Percentiles rank a stretch among this genome's conserved stretches.
Conservation (phyloP, 2,797 vertebrate species). For the Microchirus variegatus region DNA sequence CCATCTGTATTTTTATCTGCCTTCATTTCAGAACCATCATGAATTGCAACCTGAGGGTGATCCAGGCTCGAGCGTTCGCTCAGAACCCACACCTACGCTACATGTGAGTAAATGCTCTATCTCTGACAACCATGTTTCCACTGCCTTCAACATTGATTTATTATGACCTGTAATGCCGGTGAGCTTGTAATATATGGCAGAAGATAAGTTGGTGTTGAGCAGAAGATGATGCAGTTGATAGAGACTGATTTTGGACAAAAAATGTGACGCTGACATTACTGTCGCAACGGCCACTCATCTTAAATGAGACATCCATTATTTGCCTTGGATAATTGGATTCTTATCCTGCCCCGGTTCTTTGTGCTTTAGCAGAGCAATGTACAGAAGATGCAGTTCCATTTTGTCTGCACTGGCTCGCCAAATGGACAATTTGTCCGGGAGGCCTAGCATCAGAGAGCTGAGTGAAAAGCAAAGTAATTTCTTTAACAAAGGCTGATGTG, state of each 20-base stretch:
- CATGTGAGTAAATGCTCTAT: slow-evolving; percentile 89
- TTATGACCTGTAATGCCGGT: slow-evolving; percentile 44
- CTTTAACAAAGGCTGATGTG: slow-evolving; percentile 78
- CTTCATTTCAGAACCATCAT: slow-evolving; percentile 89
- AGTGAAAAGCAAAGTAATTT: slow-evolving; percentile 72
- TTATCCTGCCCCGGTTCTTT: slow-evolving; percentile 66
- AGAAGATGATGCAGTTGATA: slow-evolving; percentile 63
- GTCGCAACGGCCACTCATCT: slow-evolving; percentile 59
- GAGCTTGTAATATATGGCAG: slow-evolving; percentile 33
- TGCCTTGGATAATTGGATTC: slow-evolving; percentile 75
- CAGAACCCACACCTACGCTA: slow-evolving; percentile 96
- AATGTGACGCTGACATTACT: slow-evolving; percentile 53
- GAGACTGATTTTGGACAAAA: slow-evolving; percentile 56
- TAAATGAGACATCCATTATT: slow-evolving; percentile 78
- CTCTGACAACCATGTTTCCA: slow-evolving; percentile 47
- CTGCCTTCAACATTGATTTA: slow-evolving; percentile 35
- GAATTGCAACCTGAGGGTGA: slow-evolving; percentile 94
- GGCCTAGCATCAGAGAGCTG: slow-evolving; percentile 59
- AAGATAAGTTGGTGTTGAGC: slow-evolving; percentile 54
- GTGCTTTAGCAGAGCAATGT: slow-evolving; percentile 61
- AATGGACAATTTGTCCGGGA: slow-evolving; percentile 76
- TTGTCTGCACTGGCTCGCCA: slow-evolving; percentile 61
- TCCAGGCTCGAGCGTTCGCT: slow-evolving; percentile 93
- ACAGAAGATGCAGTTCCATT: slow-evolving; percentile 69
- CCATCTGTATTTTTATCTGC: slow-evolving; percentile 37